Base-by-base conservation (phyloP, 2,888 invertebrate species). In the Microplitis deprimator region DNA sequence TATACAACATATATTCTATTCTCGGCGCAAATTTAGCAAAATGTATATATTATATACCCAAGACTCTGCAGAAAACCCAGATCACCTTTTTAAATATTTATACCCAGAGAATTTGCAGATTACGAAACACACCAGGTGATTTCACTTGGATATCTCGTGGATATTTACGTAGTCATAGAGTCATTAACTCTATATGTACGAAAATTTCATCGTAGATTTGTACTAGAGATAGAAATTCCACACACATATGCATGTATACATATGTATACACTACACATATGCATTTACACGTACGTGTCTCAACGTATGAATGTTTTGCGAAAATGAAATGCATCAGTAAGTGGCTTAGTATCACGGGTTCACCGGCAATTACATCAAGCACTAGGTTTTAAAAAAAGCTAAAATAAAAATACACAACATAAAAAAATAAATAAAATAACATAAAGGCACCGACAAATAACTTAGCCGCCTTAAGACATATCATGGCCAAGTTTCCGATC, bases 391-490 rank as follows among this genome's bases (percentile, higher is more conserved):
- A 50, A 50, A 50, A 50, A 50, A 13, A 13, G 50, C 3, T 4
- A 13, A 50, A 50, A 50, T 50, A 50, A 50, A 50, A 50, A 50
- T 50, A 50, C 13, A 50, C 50, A 13, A 13, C 4, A 13, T 13
- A 50, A 50, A 50, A 50, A 50, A 13, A 13, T 61, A 39, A 40
- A 72, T 73, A 67, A 77, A 73, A 59, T 68, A 68, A 64, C 64
- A 74, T 73, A 77, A 77, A 77, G 74, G 77, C 39, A 67, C 77
- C 77, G 77, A 77, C 77, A 77, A 77, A 75, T 77, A 77, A 74
- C 77, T 77, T 69, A 65, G 69, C 69, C 68, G 73, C 79, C 76
- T 71, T 75, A 65, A 72, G 72, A 65, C 71, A 72, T 39, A 71
- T 72, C 74, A 64, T 75, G 75, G 67, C 77, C 75, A 75, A 77